Percentiles rank a stretch among this genome's conserved stretches.
These are phyloP conservation scores for Caenorhabditis sp. DNA, from an alignment of 2,888 invertebrate species.

Conservation along the genomic window DNA sequence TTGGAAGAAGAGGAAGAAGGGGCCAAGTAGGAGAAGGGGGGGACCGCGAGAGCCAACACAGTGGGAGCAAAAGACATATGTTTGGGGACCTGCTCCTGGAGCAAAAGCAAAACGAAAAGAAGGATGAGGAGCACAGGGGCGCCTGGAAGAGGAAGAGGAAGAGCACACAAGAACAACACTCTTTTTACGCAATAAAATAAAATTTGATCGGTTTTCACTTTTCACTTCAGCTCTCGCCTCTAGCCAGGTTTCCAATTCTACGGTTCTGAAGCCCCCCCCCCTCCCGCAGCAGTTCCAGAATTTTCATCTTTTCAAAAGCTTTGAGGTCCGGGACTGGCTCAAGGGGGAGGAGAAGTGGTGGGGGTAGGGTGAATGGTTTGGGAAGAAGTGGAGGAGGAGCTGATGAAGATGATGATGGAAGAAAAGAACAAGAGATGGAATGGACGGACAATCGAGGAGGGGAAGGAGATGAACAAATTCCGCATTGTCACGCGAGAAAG, in stretches of 20 bases:
- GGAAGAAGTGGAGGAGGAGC: not conserved
- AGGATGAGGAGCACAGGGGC: conserved; percentile 4
- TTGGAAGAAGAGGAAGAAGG: too few relatives aligned
- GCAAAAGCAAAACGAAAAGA: not conserved
- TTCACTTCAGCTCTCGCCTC: not conserved
- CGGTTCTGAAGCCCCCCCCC: too few relatives aligned
- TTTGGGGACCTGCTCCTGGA: conserved; percentile 39
- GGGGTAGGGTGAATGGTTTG: not conserved
- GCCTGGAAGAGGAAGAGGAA: too few relatives aligned
- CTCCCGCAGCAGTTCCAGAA: too few relatives aligned
- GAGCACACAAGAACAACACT: conserved; percentile 1
- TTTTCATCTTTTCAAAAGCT: too few relatives aligned
- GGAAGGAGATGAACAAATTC: conserved; percentile 25
- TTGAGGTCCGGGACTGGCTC: too few relatives aligned
- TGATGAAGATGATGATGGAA: not conserved
- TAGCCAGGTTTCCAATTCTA: too few relatives aligned
- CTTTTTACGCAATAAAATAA: conserved; percentile 9
- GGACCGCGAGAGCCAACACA: too few relatives aligned
- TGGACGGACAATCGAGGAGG: not conserved
- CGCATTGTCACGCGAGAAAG: conserved; percentile 43
- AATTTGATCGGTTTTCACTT: conserved; percentile 8
- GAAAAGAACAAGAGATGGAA: not conserved
- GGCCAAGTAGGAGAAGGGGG: too few relatives aligned
- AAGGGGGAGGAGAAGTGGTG: not conserved
- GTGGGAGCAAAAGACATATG: conserved; percentile 49